A percentile compares a stretch with the other conserved stretches of the same genome.
Evolutionary conservation across 2,797 vertebrate genomes (phyloP).

Genomic region (Serranus cabrilla): DNA sequence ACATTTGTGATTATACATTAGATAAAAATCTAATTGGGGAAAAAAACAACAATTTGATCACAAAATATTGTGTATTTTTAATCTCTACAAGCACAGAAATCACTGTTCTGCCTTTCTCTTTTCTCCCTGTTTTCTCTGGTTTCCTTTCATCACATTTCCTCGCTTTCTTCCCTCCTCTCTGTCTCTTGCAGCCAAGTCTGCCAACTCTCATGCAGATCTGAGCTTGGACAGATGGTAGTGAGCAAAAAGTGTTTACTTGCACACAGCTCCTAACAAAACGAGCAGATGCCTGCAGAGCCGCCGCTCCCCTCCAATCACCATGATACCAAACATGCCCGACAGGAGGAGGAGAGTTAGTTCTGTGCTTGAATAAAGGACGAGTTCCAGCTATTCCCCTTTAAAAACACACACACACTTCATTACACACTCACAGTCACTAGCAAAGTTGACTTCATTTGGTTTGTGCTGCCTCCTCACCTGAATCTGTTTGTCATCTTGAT

Average conservation of each 20-base stretch:
- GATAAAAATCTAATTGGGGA: not conserved
- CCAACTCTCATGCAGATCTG: slow-evolving; percentile 74
- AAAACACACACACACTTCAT: slow-evolving; percentile 5
- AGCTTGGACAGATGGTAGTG: slow-evolving; percentile 80
- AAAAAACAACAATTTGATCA: slow-evolving; percentile 12
- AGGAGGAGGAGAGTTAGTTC: slow-evolving; percentile 29
- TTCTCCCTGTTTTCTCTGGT: not conserved
- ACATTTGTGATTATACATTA: slow-evolving; percentile 3
- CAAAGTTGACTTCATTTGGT: slow-evolving; percentile 18
- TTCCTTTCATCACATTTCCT: slow-evolving; percentile 21
- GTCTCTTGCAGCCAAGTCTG: slow-evolving; percentile 52
- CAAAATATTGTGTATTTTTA: slow-evolving; percentile 11
- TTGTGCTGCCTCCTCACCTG: slow-evolving; percentile 27
- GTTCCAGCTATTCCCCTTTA: not conserved
- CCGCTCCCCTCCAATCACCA: slow-evolving; percentile 59
- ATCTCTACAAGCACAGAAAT: slow-evolving; percentile 13
- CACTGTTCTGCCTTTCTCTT: not conserved
- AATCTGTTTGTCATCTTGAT: slow-evolving; percentile 31
- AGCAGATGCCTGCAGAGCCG: slow-evolving; percentile 82
- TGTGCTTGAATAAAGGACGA: slow-evolving; percentile 1
- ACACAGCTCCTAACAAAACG: slow-evolving; percentile 74
- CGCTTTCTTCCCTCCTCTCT: not conserved
- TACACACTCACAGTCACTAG: not conserved
- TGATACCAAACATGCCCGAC: slow-evolving; percentile 55
- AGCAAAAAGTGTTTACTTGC: slow-evolving; percentile 79